Conservation (phyloP, 2,113 vertebrate species). For the Erythrolamprus reginae region DNA sequence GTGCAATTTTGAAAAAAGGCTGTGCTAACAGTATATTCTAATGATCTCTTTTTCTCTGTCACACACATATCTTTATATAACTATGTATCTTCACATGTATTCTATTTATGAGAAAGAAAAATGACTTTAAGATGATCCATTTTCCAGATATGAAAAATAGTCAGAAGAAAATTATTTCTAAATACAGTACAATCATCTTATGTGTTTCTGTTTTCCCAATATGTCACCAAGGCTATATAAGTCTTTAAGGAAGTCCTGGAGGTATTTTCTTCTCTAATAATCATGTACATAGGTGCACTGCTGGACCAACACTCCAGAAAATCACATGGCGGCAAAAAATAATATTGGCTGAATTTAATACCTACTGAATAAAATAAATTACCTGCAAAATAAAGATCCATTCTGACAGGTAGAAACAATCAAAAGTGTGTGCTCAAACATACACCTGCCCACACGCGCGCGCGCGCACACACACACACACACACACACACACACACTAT, state of each 20-base stretch:
- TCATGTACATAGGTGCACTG: neutral
- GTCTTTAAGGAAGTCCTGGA: neutral
- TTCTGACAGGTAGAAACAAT: neutral
- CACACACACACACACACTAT: neutral
- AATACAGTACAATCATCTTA: neutral
- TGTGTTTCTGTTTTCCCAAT: neutral
- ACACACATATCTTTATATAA: neutral
- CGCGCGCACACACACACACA: fast-evolving
- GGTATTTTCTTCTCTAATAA: neutral
- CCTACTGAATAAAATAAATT: neutral
- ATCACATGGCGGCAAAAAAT: neutral
- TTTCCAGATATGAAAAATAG: neutral
- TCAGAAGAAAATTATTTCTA: neutral
- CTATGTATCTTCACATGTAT: neutral
- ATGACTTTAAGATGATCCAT: neutral
- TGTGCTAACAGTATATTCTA: neutral
- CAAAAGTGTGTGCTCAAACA: neutral
- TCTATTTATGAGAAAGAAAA: neutral
- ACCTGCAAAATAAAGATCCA: neutral
- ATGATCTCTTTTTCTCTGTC: neutral
- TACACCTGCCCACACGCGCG: too few species aligned
- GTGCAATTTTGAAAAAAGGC: neutral
- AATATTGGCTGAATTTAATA: neutral
- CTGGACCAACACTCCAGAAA: neutral
- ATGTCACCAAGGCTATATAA: neutral